Percentiles rank a stretch among this genome's conserved stretches.
phyloP scores from a whole-genome alignment of 2,888 invertebrate genomes.

The Ennomos erosarius region DNA sequence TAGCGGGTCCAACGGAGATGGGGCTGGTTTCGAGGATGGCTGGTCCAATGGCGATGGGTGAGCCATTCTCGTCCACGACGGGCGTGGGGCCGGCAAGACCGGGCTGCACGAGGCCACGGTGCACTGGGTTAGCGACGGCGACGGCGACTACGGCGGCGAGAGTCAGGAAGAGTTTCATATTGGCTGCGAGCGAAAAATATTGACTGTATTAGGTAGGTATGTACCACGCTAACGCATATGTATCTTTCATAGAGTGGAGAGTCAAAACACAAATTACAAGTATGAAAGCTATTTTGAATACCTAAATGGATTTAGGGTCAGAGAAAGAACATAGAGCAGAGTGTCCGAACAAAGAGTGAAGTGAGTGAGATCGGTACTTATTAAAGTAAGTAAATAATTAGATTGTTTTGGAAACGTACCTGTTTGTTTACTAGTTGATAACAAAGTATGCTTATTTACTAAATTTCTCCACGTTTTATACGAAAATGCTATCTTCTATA shows the following conservation, averaged over 20 bases:
- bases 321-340: no score
- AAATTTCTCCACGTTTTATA: constrained; percentile 34
- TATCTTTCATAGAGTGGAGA: no score
- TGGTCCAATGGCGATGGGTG: constrained; percentile 38
- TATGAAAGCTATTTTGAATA: no score
- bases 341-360: no score
- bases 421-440: constrained; percentile 37
- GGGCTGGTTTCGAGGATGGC: constrained; percentile 34
- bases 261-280: no score
- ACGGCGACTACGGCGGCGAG: constrained; percentile 40
- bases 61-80: constrained; percentile 13
- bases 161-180: constrained; percentile 29
- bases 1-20: constrained; percentile 39
- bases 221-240: no score
- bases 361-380: no score
- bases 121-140: constrained; percentile 34
- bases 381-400: no score
- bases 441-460: constrained; percentile 34
- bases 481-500: constrained; percentile 35
- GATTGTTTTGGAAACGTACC: constrained; percentile 31
- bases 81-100: constrained; percentile 38
- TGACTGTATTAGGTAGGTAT: background rate
- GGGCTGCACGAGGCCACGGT: constrained; percentile 34
- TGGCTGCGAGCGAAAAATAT: constrained; percentile 27
- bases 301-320: no score